A percentile compares a stretch with the other conserved stretches of the same genome.
These are phyloP conservation scores for Ariolimax columbianus DNA, from an alignment of 2,888 invertebrate genomes.

Conservation along the genomic window DNA sequence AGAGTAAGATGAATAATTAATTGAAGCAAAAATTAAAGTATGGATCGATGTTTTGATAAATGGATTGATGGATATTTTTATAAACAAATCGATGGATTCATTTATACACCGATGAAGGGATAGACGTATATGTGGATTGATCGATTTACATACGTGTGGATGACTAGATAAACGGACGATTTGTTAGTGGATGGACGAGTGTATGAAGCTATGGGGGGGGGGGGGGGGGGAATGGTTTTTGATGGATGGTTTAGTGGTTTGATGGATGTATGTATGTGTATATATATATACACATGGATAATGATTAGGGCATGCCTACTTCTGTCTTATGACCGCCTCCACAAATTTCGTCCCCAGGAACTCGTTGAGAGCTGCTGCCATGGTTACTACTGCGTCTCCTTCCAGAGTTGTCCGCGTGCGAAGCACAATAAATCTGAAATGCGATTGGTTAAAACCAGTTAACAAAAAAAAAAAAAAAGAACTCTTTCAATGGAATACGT, in stretches of 20 bases:
- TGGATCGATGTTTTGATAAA: too few species aligned
- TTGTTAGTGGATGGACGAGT: not conserved
- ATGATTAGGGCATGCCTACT: constrained; percentile 64
- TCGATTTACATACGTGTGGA: not conserved
- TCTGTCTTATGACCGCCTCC: constrained; percentile 72
- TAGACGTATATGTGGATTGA: not conserved
- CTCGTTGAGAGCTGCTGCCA: constrained; percentile 65
- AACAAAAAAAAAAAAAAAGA: too few species aligned
- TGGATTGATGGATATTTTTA: too few species aligned
- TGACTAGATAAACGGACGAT: not conserved
- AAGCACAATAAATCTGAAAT: constrained; percentile 38
- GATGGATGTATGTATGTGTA: too few species aligned
- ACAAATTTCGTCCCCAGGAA: constrained; percentile 66
- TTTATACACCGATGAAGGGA: not conserved
- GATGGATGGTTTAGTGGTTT: too few species aligned
- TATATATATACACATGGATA: too few species aligned
- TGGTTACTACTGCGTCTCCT: constrained; percentile 31
- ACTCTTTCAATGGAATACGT: too few species aligned
- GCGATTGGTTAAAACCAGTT: not conserved
- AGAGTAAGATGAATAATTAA: too few species aligned
- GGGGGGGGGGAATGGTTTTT: too few species aligned
- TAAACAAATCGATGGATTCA: not conserved
- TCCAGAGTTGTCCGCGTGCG: constrained; percentile 11
- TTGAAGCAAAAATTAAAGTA: too few species aligned
- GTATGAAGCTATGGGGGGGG: too few species aligned